These are phyloP conservation scores for Latrodectus elegans DNA, from an alignment of 2,888 invertebrate species.

Conservation along the genomic window DNA sequence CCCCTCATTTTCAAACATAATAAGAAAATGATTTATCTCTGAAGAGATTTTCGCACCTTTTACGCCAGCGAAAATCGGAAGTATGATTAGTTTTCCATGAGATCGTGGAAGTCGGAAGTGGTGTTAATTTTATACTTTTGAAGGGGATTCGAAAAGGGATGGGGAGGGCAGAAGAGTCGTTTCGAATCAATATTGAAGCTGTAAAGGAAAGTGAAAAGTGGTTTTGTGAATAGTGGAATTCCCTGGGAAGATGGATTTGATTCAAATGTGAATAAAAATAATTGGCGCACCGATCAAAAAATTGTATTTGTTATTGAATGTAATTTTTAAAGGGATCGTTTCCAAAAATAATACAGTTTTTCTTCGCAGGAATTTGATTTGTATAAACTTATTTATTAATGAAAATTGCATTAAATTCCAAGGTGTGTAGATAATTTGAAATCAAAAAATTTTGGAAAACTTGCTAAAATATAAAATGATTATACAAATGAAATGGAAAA, in stretches of 20 bases:
- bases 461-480: too few relatives aligned
- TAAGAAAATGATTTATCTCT: constrained; percentile 50
- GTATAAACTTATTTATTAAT: too few relatives aligned
- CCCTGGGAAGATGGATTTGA: neutral
- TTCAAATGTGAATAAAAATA: neutral
- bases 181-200: neutral
- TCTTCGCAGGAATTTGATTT: too few relatives aligned
- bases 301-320: neutral
- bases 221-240: neutral
- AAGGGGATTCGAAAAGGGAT: neutral
- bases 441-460: too few relatives aligned
- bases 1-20: constrained; percentile 45
- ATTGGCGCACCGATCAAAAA: neutral
- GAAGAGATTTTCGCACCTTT: constrained; percentile 4
- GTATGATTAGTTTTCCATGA: constrained; percentile 3
- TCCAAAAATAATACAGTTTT: neutral
- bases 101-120: neutral
- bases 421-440: too few relatives aligned
- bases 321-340: neutral
- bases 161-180: neutral
- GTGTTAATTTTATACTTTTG: neutral
- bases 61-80: neutral
- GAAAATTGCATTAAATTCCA: too few relatives aligned
- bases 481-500: too few relatives aligned
- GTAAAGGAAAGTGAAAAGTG: neutral